Conservation (phyloP, 2,888 invertebrate species). For the Geophilus truncorum region DNA sequence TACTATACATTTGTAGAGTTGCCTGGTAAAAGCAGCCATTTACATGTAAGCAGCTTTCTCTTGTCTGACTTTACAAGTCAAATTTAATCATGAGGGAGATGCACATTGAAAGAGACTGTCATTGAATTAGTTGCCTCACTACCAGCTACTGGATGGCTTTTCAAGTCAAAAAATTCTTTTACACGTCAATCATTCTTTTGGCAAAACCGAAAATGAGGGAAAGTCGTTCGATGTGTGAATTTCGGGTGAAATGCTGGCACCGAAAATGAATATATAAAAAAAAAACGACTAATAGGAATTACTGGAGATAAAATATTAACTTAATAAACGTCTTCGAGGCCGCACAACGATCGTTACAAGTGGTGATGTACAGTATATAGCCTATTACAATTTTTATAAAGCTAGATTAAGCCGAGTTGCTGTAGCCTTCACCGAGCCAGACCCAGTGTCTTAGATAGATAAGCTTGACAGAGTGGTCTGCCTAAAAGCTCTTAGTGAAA, state of each 20-base stretch:
- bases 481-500: constrained; percentile 16
- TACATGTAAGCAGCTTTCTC: background rate
- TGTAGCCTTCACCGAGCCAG: background rate
- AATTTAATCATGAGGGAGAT: constrained; percentile 7
- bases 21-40: background rate
- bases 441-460: background rate
- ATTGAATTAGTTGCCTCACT: background rate
- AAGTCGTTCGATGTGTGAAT: background rate
- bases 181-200: background rate
- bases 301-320: background rate
- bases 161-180: background rate
- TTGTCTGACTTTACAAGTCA: constrained; percentile 10
- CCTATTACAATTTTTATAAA: background rate
- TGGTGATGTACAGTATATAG: background rate
- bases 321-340: background rate
- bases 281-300: background rate
- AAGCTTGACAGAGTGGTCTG: background rate
- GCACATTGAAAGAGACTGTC: background rate
- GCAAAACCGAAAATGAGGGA: background rate
- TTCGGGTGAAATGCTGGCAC: no score
- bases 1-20: background rate
- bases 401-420: background rate
- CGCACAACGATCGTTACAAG: background rate
- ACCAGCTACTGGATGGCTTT: background rate
- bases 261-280: background rate